A percentile compares a stretch with the other conserved stretches of the same genome.
These are phyloP conservation scores for Ladona fulva DNA, from an alignment of 1,140 invertebrate species.

Conservation along the genomic window DNA sequence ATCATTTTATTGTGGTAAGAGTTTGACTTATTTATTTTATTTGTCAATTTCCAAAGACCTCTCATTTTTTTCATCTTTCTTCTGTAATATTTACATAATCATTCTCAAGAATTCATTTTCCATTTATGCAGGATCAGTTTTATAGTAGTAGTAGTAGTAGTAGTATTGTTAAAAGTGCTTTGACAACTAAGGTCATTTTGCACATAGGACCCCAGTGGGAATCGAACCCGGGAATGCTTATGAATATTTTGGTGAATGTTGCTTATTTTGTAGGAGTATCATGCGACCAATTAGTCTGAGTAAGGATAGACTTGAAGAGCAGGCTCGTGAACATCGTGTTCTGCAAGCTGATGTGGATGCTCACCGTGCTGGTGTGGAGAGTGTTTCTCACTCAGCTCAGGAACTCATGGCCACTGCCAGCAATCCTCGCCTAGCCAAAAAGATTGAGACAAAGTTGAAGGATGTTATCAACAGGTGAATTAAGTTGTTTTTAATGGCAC, in stretches of 20 bases:
- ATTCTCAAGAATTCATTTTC: no score
- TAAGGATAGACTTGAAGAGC: conserved; percentile 81
- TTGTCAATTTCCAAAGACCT: no score
- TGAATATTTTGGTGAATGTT: conserved; percentile 24
- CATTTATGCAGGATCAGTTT: no score
- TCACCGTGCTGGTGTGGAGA: conserved; percentile 73
- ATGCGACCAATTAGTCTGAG: conserved; percentile 76
- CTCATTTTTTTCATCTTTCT: no score
- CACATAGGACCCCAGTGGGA: no score
- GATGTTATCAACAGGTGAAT: conserved; percentile 58
- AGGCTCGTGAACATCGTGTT: conserved; percentile 70
- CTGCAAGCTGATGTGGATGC: conserved; percentile 75
- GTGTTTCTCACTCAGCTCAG: conserved; percentile 64
- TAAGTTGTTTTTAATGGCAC: not conserved
- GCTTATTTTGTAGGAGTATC: conserved; percentile 43
- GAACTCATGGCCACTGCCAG: conserved; percentile 71
- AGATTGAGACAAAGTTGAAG: conserved; percentile 76
- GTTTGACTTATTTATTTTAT: no score
- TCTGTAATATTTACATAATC: no score
- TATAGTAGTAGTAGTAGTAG: no score
- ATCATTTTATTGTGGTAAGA: no score
- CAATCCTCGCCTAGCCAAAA: conserved; percentile 78
- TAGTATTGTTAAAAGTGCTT: no score
- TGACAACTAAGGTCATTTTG: no score
- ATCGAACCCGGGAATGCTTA: conserved; percentile 25